phyloP scores from a whole-genome alignment of 2,113 vertebrate genomes.

The Oreocharis arfaki region DNA sequence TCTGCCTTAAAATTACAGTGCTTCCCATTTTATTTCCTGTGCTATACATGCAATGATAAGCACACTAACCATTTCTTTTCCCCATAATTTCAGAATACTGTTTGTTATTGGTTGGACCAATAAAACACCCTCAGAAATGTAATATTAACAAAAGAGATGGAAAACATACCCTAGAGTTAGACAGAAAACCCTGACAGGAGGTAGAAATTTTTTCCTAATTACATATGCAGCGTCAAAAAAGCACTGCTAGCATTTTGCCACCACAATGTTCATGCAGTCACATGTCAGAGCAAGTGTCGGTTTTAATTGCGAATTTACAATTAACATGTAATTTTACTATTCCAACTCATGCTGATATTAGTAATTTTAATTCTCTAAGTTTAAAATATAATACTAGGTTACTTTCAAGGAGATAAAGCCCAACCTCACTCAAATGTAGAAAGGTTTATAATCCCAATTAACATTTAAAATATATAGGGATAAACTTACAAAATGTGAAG shows the following conservation, averaged over 20 bases:
- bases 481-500: conserved; percentile 53
- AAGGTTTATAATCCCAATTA: conserved; percentile 64
- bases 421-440: background rate
- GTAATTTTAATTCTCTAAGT: conserved; percentile 27
- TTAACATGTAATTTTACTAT: conserved; percentile 61
- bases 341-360: conserved; percentile 34
- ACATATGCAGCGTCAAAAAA: conserved; percentile 59
- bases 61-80: background rate
- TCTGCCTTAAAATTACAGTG: background rate
- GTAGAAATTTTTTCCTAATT: conserved; percentile 53
- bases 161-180: conserved; percentile 16
- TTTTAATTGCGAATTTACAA: conserved; percentile 67
- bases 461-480: conserved; percentile 56
- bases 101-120: background rate
- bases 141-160: conserved; percentile 27
- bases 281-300: conserved; percentile 55
- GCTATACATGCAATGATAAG: background rate
- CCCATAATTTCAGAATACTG: background rate
- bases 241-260: conserved; percentile 59
- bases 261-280: conserved; percentile 40
- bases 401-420: conserved; percentile 22
- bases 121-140: conserved; percentile 11
- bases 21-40: background rate
- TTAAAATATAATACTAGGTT: conserved; percentile 28
- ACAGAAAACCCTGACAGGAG: conserved; percentile 57